These are phyloP conservation scores for Piprites chloris DNA, from an alignment of 2,113 vertebrate genomes.

Conservation along the genomic window DNA sequence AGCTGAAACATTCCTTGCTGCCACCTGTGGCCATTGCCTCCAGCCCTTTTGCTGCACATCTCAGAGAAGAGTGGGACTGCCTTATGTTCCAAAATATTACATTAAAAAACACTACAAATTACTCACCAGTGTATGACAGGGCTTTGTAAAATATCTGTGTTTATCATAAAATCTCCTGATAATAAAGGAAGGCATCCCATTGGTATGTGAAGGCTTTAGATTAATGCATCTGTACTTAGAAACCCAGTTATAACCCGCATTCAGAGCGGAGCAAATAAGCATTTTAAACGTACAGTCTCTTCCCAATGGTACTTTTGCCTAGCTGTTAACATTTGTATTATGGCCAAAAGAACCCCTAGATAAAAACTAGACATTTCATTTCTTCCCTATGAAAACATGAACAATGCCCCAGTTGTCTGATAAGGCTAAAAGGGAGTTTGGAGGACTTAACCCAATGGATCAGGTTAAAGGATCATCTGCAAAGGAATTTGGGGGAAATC, in stretches of 20 bases:
- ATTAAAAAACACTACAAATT: neutral
- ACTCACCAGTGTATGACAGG: neutral
- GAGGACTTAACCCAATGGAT: neutral
- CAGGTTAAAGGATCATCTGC: neutral
- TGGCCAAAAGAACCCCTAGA: neutral
- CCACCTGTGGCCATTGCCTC: neutral
- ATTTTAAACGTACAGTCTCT: neutral
- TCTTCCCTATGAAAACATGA: neutral
- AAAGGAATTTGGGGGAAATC: neutral
- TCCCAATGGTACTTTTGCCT: neutral
- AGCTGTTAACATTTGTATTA: neutral
- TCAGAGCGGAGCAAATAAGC: neutral
- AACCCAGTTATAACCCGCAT: neutral
- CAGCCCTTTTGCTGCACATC: neutral
- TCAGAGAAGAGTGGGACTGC: neutral
- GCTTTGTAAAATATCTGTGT: neutral
- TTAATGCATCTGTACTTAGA: neutral
- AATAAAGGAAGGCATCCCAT: neutral
- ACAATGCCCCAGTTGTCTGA: neutral
- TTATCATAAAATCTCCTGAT: neutral
- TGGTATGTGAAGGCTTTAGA: neutral
- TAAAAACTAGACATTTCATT: neutral
- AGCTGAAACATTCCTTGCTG: neutral
- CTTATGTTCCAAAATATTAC: neutral
- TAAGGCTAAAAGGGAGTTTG: neutral